Evolutionary conservation across 2,797 vertebrate genomes (phyloP), one percentile per base, ranked within the genome.

Genomic region (Sebastes taczanowskii): DNA sequence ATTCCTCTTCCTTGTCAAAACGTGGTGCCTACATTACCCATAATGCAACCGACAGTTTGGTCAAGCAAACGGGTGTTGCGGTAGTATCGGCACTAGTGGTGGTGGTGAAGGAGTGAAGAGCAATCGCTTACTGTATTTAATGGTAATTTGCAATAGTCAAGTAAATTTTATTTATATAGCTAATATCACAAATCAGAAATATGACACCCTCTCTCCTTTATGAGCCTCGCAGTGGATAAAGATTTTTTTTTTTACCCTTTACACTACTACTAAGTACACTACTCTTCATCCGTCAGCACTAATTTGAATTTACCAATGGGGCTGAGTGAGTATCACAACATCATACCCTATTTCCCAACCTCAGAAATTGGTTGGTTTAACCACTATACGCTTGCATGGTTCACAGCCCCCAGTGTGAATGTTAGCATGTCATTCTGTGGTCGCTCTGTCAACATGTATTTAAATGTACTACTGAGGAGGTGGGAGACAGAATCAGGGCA

Each of bases 401-500:
- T 71, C 3, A 72, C 22, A 66, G 23, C 38, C 34, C 56, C 27
- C 34, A n/a, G 52, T 78, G 77, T 77, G 32, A 32, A 52, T 60
- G 35, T 77, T 66, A 67, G 27, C 18, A 23, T 82, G 62, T 76
- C 27, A 49, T 30, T 52, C 38, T 78, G 74, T 30, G 52, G 73
- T 82, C 71, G 27, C 30, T 66, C 70, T 87, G 85, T 77, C 77
- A 64, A 38, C 25, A 77, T 35, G 29, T 55, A 53, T 85, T 61
- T 71, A 38, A 77, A 66, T 78, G 22, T 70, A 49, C 18, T 27
- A 29, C 46, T 34, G 34, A 6, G 23, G 56, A 62, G 60, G 46
- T 58, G 11, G 29, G 29, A 84, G 77, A 67, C 70, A 70, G 27
- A 86, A 74, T 80, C 30, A 55, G 65, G 22, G 34, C 52, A 76